Evolutionary conservation across 1,140 invertebrate genomes (phyloP), one percentile per base, ranked within the genome.

Genomic region (Solenopsis fugax): DNA sequence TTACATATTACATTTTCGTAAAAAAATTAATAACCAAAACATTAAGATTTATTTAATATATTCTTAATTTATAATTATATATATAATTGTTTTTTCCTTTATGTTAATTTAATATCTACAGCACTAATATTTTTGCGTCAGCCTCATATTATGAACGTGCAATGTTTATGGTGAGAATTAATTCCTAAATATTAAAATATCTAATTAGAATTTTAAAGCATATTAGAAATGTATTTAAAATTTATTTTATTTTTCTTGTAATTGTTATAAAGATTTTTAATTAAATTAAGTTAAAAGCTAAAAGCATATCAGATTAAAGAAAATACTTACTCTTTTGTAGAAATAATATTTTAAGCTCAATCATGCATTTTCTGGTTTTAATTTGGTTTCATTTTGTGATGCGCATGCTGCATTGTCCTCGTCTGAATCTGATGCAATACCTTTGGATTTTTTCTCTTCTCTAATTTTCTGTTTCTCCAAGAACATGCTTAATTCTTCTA

Each of bases 391-490:
- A 41, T 93, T 29, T 29, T 29, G 29, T 29, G 29, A 29, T 29
- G 29, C 29, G 2, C 29, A 29, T 29, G 29, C 29, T 29, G 29
- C 29, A 86, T 90, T 92, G 41, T 94, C 93, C 56, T 94, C 93
- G 16, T 94, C 93, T 0, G 93, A 94, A 67, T 93, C 89, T 18
- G 86, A 82, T 24, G 81, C 86, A 82, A 94, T 94, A n/a, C 93
- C 93, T 75, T 91, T 73, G 5, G 85, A 71, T 77, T 88, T 92
- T 72, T 94, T 91, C 77, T 94, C 90, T 75, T 93, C 88, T 37
- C 92, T 85, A 52, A 92, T 86, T 45, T 90, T 76, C 56, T 94
- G 94, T 85, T 94, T 94, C 54, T 92, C 92, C n/a, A 95, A 76
- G 65, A 93, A 94, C 13, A 73, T 54, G 41, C 90, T 86, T 69